Percentiles rank a stretch among this genome's conserved stretches.
Evolutionary conservation across 2,113 vertebrate species (phyloP).

Genomic region (Rutilus rutilus): DNA sequence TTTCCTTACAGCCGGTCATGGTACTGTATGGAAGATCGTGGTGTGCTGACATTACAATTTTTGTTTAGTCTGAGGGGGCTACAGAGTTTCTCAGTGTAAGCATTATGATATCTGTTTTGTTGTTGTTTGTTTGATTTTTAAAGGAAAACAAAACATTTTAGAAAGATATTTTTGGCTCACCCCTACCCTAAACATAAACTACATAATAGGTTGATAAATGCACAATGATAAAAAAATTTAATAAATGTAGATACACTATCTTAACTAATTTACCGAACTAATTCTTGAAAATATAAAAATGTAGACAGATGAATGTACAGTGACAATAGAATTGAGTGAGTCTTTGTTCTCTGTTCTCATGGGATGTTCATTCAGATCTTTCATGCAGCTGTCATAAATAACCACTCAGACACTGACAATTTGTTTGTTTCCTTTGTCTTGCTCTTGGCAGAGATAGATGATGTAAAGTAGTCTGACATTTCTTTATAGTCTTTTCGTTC

Average conservation of each 20-base stretch:
- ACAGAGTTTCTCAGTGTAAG: not conserved
- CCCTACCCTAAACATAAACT: not conserved
- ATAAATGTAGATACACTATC: not conserved
- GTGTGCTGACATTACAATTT: not conserved
- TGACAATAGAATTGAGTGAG: not conserved
- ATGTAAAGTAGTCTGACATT: not conserved
- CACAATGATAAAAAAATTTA: not conserved
- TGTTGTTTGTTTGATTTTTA: not conserved
- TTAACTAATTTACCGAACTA: not conserved
- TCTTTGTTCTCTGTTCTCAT: slow-evolving; percentile 35
- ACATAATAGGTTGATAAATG: not conserved
- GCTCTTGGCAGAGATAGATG: slow-evolving; percentile 3
- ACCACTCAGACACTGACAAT: slow-evolving; percentile 8
- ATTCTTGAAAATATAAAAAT: not conserved
- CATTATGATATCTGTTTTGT: not conserved
- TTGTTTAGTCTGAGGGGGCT: not conserved
- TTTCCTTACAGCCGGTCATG: not conserved
- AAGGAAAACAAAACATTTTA: not conserved
- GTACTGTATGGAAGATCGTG: not conserved
- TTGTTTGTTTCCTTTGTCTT: slow-evolving; percentile 37
- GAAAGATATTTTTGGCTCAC: no score
- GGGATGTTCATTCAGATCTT: slow-evolving; percentile 28
- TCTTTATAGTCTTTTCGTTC: slow-evolving; percentile 24
- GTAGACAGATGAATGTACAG: not conserved
- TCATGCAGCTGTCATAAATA: slow-evolving; percentile 21